Percentiles rank a stretch among this genome's conserved stretches.
phyloP scores from a whole-genome alignment of 1,140 invertebrate genomes.

The Drosophila arawakana region DNA sequence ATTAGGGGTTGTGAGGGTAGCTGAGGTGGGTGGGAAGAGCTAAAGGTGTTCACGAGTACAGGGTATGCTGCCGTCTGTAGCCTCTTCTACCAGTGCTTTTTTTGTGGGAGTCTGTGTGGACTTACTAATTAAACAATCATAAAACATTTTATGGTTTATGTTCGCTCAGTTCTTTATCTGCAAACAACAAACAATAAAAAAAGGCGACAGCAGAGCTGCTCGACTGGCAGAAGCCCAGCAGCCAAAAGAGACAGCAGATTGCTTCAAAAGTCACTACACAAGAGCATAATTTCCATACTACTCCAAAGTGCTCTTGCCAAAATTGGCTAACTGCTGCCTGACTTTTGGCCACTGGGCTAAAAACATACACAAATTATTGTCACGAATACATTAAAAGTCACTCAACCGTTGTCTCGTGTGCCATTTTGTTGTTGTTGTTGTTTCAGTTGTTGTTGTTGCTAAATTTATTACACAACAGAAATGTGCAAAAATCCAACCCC shows the following conservation, averaged over 20 bases:
- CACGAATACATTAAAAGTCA: constrained; percentile 81
- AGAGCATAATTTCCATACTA: no score
- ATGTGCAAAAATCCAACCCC: constrained; percentile 42
- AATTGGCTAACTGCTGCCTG: no score
- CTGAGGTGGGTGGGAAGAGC: not conserved
- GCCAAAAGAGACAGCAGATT: no score
- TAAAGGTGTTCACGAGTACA: no score
- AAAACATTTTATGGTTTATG: constrained; percentile 66
- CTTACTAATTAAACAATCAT: constrained; percentile 75
- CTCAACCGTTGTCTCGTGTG: constrained; percentile 77
- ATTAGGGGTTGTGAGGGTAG: not conserved
- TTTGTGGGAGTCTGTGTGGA: no score
- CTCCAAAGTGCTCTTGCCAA: no score
- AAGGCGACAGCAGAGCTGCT: no score
- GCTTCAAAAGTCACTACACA: no score
- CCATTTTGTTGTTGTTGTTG: constrained; percentile 50
- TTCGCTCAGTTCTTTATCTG: constrained; percentile 38
- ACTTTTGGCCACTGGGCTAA: no score
- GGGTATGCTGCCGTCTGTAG: no score
- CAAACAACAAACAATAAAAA: constrained; percentile 7
- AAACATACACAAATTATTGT: constrained; percentile 65
- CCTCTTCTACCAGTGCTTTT: no score
- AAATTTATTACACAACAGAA: constrained; percentile 10
- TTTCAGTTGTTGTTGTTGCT: not conserved
- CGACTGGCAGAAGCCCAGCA: no score